Evolutionary conservation across 2,888 invertebrate species (phyloP), one percentile per base, ranked within the genome.

Genomic region (Oxyscelio sp.): DNA sequence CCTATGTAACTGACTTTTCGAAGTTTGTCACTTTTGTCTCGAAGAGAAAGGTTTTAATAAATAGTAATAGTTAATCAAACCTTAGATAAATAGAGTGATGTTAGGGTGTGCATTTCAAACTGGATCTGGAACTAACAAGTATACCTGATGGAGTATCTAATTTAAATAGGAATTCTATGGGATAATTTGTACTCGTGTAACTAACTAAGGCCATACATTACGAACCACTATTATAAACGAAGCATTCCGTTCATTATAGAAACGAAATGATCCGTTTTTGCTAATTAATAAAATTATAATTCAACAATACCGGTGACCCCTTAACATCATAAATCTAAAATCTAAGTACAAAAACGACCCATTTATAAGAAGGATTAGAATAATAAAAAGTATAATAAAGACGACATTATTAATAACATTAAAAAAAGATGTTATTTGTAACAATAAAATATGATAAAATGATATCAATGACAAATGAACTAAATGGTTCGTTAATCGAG

Each of bases 131-230:
- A 58, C 77, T 66, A 68, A 61, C 77, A 78, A 68, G 77, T 34
- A 68, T 68, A 40, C 59, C 59, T 68, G 77, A 78, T 78, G 50
- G 68, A 78, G 77, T 78, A 78, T 68, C 77, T 78, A 59, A 78
- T 78, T 78, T 61, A 78, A 78, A 68, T 78, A 68, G 59, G 38
- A 78, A 68, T 68, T 78, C 58, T 78, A 78, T 68, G 61, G 61
- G 61, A 68, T 54, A 61, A 78, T 68, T 78, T 78, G 68, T 68
- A 78, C 27, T 61, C 45, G 58, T 22, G 61, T 61, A 52, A 61
- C 68, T 68, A 68, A 78, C 68, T 78, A 68, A 68, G 66, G 52
- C 61, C 21, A 78, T 70, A 61, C 31, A 70, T 78, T 61, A 70
- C 52, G 21, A 43, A 54, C 19, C 9, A 43, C 52, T 43, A 21